Percentiles rank a stretch among this genome's conserved stretches.
These are phyloP conservation scores for Cryptocheilus praepositus DNA, from an alignment of 2,888 invertebrate genomes.

Conservation along the genomic window DNA sequence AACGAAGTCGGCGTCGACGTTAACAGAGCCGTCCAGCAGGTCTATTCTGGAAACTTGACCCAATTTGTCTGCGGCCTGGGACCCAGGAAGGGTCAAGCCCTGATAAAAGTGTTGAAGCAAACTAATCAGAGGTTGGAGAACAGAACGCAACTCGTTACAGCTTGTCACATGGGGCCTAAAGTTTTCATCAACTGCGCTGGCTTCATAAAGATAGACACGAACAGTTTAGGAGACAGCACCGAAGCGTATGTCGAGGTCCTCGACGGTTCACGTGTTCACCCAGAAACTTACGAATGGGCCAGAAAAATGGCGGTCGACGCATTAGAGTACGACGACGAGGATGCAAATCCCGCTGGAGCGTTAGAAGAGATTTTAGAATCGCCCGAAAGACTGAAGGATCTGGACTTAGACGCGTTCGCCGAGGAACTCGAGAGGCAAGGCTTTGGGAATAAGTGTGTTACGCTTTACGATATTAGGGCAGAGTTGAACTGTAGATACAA, in stretches of 20 bases:
- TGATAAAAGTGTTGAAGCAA: conserved; percentile 91
- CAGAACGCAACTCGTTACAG: conserved; percentile 94
- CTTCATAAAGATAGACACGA: conserved; percentile 98
- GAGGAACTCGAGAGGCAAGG: conserved; percentile 95
- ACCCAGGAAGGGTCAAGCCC: conserved; percentile 92
- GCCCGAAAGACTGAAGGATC: conserved; percentile 94
- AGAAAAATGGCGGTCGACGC: conserved; percentile 99
- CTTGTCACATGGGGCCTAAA: conserved; percentile 98
- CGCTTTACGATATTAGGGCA: conserved; percentile 96
- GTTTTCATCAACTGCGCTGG: conserved; percentile 99
- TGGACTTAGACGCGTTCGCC: conserved; percentile 98
- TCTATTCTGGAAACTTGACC: conserved; percentile 90
- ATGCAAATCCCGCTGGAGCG: conserved; percentile 96
- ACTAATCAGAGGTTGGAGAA: conserved; percentile 95
- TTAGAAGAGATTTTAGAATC: conserved; percentile 97
- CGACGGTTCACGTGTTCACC: conserved; percentile 98
- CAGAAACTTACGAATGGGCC: conserved; percentile 99
- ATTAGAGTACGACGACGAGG: conserved; percentile 97
- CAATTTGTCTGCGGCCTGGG: conserved; percentile 99
- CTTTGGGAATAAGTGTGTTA: conserved; percentile 93
- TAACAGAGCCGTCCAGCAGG: conserved; percentile 92
- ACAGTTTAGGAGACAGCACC: conserved; percentile 93
- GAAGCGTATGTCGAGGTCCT: conserved; percentile 96
- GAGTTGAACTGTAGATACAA: conserved; percentile 96
- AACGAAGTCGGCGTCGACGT: conserved; percentile 99